Conservation (phyloP, 2,888 invertebrate species). For the Trachelus troglodyta region DNA sequence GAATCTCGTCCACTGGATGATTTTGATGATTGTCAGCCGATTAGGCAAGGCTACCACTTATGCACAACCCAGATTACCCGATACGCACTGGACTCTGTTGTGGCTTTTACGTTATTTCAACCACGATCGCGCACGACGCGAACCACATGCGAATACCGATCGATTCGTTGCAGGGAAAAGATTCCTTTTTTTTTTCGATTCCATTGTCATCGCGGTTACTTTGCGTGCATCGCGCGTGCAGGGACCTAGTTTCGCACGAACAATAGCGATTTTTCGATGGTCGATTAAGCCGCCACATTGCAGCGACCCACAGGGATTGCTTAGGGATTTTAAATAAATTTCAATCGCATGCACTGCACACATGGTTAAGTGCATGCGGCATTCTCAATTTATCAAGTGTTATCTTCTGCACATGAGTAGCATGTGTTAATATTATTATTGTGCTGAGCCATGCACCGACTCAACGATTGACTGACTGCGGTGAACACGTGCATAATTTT, state of each 20-base stretch:
- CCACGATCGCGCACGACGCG: no score
- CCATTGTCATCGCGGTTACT: no score
- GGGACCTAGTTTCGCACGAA: no score
- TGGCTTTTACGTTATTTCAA: no score
- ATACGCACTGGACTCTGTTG: neutral
- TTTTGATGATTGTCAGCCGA: slow-evolving; percentile 3
- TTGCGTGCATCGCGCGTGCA: no score
- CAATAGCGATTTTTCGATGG: no score
- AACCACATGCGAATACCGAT: no score
- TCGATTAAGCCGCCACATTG: no score
- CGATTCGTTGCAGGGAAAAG: no score
- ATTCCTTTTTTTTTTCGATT: no score
- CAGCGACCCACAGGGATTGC: neutral
- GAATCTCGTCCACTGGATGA: neutral
- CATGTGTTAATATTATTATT: slow-evolving; percentile 37
- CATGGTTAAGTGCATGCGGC: no score
- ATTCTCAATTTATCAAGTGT: neutral
- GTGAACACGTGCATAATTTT: slow-evolving; percentile 2
- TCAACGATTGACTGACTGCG: neutral
- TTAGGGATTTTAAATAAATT: neutral
- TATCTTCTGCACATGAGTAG: slow-evolving; percentile 5
- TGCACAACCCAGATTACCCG: neutral
- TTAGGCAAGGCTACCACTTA: neutral
- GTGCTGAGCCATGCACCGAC: slow-evolving; percentile 19
- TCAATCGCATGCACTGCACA: no score